phyloP scores from a whole-genome alignment of 2,113 vertebrate species.

The Morone chrysops region DNA sequence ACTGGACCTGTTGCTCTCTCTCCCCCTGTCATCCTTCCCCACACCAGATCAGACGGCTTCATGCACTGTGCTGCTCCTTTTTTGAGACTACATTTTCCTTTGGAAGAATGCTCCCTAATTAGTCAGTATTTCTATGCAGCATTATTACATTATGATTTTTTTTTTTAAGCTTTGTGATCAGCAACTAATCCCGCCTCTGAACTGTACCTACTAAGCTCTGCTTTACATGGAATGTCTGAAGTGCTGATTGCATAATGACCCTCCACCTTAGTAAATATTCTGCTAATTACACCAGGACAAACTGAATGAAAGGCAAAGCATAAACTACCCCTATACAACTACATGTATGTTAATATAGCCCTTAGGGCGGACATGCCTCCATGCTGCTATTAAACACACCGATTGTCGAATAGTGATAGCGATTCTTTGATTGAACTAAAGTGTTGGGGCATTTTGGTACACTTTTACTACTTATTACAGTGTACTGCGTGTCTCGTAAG shows the following conservation, averaged over 20 bases:
- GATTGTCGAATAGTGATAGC: background rate
- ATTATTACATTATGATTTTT: conserved; percentile 4
- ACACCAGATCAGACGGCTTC: background rate
- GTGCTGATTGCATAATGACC: conserved; percentile 46
- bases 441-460: background rate
- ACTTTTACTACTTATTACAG: background rate
- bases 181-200: conserved; percentile 24
- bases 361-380: conserved; percentile 16
- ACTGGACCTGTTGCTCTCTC: conserved; percentile 1
- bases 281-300: conserved; percentile 41
- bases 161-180: conserved; percentile 16
- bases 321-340: background rate
- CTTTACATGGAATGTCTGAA: conserved; percentile 24
- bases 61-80: background rate
- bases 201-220: conserved; percentile 13
- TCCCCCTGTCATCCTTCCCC: background rate
- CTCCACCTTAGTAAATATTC: conserved; percentile 27
- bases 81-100: background rate
- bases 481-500: background rate
- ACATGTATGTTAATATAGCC: conserved; percentile 14
- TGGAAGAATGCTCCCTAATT: background rate
- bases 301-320: conserved; percentile 22
- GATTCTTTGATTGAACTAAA: background rate
- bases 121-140: background rate
- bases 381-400: conserved; percentile 20